Evolutionary conservation across 2,797 vertebrate species (phyloP).

Genomic region (Peromyscus attwateri): DNA sequence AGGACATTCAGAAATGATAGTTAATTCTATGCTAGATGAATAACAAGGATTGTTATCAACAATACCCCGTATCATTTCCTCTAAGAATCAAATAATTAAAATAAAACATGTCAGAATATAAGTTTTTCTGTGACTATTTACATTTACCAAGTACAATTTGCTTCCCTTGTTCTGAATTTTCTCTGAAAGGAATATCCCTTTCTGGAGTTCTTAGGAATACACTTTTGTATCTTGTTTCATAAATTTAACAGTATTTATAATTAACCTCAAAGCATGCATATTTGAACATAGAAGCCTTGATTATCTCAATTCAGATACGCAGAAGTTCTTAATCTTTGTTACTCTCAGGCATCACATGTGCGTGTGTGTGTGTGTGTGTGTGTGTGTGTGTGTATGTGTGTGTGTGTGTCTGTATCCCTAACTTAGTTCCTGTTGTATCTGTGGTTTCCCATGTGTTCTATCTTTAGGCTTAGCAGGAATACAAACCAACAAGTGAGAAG

Average conservation of each 20-base stretch:
- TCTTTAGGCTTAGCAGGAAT: not conserved
- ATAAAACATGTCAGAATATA: not conserved
- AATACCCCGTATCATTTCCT: slow-evolving; percentile 44
- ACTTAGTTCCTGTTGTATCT: not conserved
- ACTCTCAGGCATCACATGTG: not conserved
- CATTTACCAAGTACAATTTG: not conserved
- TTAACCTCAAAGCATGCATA: not conserved
- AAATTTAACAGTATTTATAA: slow-evolving; percentile 24
- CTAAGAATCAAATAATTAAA: slow-evolving; percentile 79
- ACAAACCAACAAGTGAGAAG: not conserved
- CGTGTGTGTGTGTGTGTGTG: not conserved
- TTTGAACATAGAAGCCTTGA: not conserved
- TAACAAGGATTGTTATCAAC: slow-evolving; percentile 57
- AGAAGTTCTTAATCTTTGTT: not conserved
- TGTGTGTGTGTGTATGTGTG: not conserved
- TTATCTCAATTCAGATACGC: not conserved
- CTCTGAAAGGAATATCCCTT: not conserved
- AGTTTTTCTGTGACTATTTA: slow-evolving; percentile 23
- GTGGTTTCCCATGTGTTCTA: not conserved
- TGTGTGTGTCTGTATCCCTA: not conserved
- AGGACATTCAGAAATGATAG: not conserved
- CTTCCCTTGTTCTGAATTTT: not conserved
- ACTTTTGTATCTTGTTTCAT: not conserved
- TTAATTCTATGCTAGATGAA: slow-evolving; percentile 1
- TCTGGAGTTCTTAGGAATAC: not conserved